Evolutionary conservation across 2,888 invertebrate species (phyloP), one percentile per base, ranked within the genome.

Genomic region (Caenorhabditis panamensis): DNA sequence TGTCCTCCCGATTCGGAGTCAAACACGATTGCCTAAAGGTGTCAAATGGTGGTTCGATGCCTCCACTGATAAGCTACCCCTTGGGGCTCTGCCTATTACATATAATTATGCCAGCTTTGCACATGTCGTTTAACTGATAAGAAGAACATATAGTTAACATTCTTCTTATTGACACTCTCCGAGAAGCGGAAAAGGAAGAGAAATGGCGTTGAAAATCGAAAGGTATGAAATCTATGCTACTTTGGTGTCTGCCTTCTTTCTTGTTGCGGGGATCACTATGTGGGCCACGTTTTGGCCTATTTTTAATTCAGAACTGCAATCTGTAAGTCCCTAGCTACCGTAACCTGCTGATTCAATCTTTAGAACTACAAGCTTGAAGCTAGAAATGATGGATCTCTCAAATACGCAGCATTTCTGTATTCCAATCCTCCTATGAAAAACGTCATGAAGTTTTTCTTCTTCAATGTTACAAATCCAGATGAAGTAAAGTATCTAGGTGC

Each of bases 381-480:
- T 5, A 63, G 53, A 13, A n/a, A 22, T 6, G 80, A 80, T n/a
- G 76, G 67, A n/a, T 66, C 68, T 4, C 49, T 80, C 5, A 58
- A 69, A 24, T 80, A 80, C 37, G 59, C 76, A 0, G 66, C 76
- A 20, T 80, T 76, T 24, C 24, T 80, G 36, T 66, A 76, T 22
- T 54, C 80, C 1, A 69, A 80, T 62, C 80, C 80, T 20, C 80
- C 80, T 0, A 80, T 80, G 71, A 63, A 68, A 28, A 80, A 80
- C 31, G 76, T 80, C 5, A 76, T 80, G 76, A 80, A 80, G 54
- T 88, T 88, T 76, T 77, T 79, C 61, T 71, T 88, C 37, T 88
- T 82, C 67, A 86, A 87, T 67, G 66, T 88, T 2, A 86, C 83
- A 24, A 88, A 88, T 67, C 75, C 80, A 0, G 84, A 85, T 16